Evolutionary conservation across 2,113 vertebrate species (phyloP).

Genomic region (Cyanoliseus patagonus): DNA sequence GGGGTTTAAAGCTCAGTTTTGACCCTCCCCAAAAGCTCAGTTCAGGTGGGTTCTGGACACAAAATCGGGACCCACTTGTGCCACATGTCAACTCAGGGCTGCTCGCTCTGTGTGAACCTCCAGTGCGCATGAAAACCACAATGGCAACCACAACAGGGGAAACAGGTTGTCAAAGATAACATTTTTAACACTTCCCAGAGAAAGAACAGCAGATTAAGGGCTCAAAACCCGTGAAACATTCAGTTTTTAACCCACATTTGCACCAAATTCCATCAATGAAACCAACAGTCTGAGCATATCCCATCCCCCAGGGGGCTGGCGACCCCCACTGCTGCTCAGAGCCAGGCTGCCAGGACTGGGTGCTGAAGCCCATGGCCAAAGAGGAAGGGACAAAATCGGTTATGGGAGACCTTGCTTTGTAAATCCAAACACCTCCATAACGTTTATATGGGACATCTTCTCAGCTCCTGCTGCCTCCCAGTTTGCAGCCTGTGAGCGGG

Average conservation of each 20-base stretch:
- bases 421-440: background rate
- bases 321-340: background rate
- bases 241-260: constrained; percentile 33
- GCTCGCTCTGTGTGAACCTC: background rate
- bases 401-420: background rate
- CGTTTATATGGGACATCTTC: background rate
- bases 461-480: background rate
- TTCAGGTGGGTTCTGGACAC: background rate
- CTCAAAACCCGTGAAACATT: background rate
- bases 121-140: background rate
- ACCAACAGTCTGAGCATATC: background rate
- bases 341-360: background rate
- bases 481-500: background rate
- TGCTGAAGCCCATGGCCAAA: background rate
- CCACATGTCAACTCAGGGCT: background rate
- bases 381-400: background rate
- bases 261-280: constrained; percentile 4
- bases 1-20: background rate
- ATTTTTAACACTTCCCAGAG: background rate
- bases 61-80: background rate
- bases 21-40: background rate
- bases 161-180: background rate
- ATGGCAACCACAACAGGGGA: background rate
- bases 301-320: background rate
- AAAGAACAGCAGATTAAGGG: constrained; percentile 19